Base-by-base conservation (phyloP, 2,797 vertebrate genomes). In the Typhlichthys subterraneus region DNA sequence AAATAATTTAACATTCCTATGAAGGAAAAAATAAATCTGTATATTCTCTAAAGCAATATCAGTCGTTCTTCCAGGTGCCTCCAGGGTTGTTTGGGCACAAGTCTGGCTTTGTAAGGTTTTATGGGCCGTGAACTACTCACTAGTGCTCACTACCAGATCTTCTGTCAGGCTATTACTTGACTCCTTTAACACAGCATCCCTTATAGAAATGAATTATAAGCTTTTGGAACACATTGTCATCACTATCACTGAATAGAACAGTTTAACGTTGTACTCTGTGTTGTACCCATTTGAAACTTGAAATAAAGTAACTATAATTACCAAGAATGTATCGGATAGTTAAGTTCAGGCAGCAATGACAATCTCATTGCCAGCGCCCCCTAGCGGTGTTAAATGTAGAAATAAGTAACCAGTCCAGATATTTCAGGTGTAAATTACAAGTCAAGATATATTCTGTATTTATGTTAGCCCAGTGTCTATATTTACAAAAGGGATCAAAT, bases 401-500 rank as follows among this genome's bases (percentile, higher is more conserved):
- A 59, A 56, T 47, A 62, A 57, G n/a, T 50, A 14, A 59, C 69
- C 70, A 68, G 66, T 70, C 57, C 12, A 59, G 65, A 58, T 75
- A 59, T 67, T 84, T 61, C 71, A 76, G 63, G 1, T 9, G 7
- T 42, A 42, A 42, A 42, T 42, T 9, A 42, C 7, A 42, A 42
- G 38, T 42, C 23, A 29, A 29, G 3, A 29, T 29, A 29, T 29
- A 29, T 29, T 29, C 23, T 29, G 23, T 29, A 29, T 73, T 65
- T 59, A 63, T 65, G 38, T 65, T 63, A 42, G 67, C 67, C 53
- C 19, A 53, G 49, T 29, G n/a, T 50, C 48, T 59, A 63, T 61
- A 23, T 81, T 70, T 74, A 80, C 65, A 69, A 84, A 92, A 91
- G 89, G 89, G 89, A 91, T 87, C 73, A 56, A 70, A 60, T 72